Conservation (phyloP, 2,113 vertebrate genomes). For the Tyto alba region DNA sequence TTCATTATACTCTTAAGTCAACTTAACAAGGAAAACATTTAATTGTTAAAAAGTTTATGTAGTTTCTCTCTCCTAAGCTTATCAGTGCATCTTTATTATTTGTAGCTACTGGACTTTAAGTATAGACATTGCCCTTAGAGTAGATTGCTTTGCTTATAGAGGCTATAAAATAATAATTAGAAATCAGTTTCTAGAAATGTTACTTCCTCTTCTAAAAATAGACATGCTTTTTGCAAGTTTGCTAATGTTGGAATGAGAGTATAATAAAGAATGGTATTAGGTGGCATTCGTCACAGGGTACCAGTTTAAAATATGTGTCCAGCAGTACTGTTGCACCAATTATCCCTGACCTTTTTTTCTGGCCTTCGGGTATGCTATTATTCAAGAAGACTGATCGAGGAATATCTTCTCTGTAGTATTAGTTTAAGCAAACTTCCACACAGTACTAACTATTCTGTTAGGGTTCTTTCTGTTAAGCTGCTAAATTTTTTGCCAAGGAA, state of each 20-base stretch:
- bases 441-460: neutral
- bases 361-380: conserved; percentile 50
- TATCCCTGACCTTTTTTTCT: conserved; percentile 64
- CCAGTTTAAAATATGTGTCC: conserved; percentile 18
- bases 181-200: neutral
- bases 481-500: conserved; percentile 19
- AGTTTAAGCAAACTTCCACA: conserved; percentile 62
- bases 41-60: neutral
- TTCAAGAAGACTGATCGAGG: conserved; percentile 47
- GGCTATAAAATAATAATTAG: neutral
- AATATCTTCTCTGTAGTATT: conserved; percentile 58
- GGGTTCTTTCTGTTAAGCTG: neutral
- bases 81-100: neutral
- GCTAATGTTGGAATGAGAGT: neutral
- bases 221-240: neutral
- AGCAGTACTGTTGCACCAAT: conserved; percentile 47
- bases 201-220: neutral
- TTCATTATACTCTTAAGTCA: neutral
- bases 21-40: too few relatives aligned
- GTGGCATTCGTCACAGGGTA: conserved; percentile 24
- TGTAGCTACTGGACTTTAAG: neutral
- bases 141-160: neutral
- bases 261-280: neutral
- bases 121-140: neutral
- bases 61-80: neutral